Base-by-base conservation (phyloP, 1,140 invertebrate species). In the Lasaia peninsularis region DNA sequence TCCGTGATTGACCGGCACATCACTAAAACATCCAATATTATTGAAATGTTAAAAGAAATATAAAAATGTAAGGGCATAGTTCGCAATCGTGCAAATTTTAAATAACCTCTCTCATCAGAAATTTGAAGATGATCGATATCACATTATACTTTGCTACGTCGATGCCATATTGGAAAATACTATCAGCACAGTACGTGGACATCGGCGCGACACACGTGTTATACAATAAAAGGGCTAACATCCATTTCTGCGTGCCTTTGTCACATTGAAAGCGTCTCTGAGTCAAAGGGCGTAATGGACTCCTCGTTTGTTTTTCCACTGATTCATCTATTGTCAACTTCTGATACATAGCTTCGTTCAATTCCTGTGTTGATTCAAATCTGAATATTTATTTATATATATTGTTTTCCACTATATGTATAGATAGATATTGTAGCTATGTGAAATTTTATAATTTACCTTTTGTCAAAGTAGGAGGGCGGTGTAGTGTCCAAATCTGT, bases 21-120 rank as follows among this genome's bases (percentile, higher is more conserved):
- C 24, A 35, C 37, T 53, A n/a, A 20, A 49, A 52, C 8, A 52
- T 31, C 16, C 10, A 33, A 51, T 32, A 62, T 21, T 53, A 56
- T 28, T 28, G 8, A 35, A 50, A 34, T 18, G 16, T 28, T 12
- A 40, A n/a, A 21, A 11, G 35, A 50, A 52, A 54, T 32, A 54
- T n/a, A 18, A 21, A 9, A 55, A 35, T 63, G 76, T 83, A 87
- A 87, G 81, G 63, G 81, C 84, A 87, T 87, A 87, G 84, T 87
- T 58, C 66, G 75, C 75, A 79, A 69, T 58, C 16, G 37, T 18
- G 37, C 16, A 10, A 18, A n/a, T 18, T 34, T 34, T 21, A 21
- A 67, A 49, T 79, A 84, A 88, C 85, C 85, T 88, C 63, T 67
- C 67, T 63, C 65, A 78, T 73, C 18, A 88, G 53, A 51, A 60